These are phyloP conservation scores for Phodopus roborovskii DNA, from an alignment of 2,113 vertebrate genomes.

Conservation along the genomic window DNA sequence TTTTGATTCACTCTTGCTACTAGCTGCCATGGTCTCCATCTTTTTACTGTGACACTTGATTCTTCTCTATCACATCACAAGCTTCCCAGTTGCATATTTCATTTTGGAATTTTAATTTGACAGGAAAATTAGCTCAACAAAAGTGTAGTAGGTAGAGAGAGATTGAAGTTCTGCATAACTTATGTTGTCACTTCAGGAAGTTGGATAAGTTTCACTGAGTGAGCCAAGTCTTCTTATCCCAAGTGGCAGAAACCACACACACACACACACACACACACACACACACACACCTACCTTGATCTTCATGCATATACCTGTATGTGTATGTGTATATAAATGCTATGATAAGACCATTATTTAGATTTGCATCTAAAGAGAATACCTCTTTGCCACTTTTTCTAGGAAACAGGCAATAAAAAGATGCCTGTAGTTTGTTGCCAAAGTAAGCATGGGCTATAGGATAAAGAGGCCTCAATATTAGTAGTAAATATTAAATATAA, in stretches of 20 bases:
- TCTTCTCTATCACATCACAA: conserved; percentile 10
- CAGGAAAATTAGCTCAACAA: conserved; percentile 14
- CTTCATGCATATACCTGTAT: too few relatives aligned
- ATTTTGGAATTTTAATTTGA: conserved; percentile 50
- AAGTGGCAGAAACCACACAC: too few relatives aligned
- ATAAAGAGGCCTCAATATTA: neutral
- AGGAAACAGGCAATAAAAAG: neutral
- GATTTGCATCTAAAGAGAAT: neutral
- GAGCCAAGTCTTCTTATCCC: neutral
- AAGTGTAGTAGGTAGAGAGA: neutral
- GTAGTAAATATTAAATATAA: neutral
- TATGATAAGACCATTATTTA: neutral
- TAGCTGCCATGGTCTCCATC: neutral
- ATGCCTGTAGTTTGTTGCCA: neutral
- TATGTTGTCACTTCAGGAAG: neutral
- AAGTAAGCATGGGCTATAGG: neutral
- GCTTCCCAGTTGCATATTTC: neutral
- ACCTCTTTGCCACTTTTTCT: too few relatives aligned
- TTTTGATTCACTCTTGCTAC: neutral
- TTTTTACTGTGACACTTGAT: neutral
- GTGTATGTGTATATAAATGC: neutral
- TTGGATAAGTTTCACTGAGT: neutral
- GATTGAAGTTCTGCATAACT: neutral
- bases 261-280: neutral
- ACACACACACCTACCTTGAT: neutral